Conservation (phyloP, 2,113 vertebrate species). For the Delphinapterus leucas region DNA sequence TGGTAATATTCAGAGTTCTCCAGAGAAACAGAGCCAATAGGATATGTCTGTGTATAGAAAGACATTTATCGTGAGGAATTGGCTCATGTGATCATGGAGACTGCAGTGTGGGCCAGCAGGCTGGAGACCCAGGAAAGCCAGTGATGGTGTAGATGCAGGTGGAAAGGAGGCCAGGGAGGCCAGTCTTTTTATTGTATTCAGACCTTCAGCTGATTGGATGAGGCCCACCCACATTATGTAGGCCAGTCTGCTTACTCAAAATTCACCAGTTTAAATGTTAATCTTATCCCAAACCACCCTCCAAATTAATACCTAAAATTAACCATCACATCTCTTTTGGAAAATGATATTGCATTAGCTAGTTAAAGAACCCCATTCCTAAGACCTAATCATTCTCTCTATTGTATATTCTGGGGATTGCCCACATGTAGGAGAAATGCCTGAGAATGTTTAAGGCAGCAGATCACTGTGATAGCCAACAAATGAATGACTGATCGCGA, state of each 20-base stretch:
- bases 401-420: not conserved
- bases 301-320: not conserved
- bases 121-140: not conserved
- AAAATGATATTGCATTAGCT: not conserved
- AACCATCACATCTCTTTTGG: not conserved
- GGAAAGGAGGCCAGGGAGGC: not conserved
- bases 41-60: not conserved
- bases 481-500: not conserved
- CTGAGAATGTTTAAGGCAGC: not conserved
- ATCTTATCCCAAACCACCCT: not conserved
- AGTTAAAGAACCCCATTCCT: not conserved
- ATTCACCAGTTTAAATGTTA: not conserved
- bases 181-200: not conserved
- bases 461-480: not conserved
- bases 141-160: fast-evolving
- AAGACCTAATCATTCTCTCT: not conserved
- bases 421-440: not conserved
- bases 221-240: not conserved
- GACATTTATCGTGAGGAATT: not conserved
- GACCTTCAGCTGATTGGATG: not conserved
- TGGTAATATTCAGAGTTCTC: not conserved
- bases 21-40: not conserved
- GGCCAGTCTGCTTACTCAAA: not conserved
- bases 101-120: too few relatives aligned
- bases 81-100: not conserved